Base-by-base conservation (phyloP, 92 coral and sea anemone species). In the Umimayanthus kanabou region DNA sequence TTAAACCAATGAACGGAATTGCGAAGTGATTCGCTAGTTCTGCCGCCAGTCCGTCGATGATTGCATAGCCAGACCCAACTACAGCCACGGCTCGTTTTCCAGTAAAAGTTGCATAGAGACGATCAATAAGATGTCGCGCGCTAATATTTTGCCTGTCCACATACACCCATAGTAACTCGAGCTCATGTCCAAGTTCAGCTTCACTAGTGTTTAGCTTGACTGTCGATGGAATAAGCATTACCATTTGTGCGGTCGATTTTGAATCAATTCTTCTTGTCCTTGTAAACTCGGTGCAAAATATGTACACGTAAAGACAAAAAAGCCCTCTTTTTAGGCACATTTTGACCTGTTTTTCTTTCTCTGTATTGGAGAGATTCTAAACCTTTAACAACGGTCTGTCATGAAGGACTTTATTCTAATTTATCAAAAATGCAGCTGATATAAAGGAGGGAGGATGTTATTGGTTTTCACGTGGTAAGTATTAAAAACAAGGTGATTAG, bases 1-100 rank as follows among this genome's bases (percentile, higher is more conserved):
- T 84, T 26, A 85, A 26, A 8, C 90, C 90, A 75, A 92, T 89
- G 61, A 84, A 92, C 7, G 94, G 92, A 15, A 89, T 82, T 9
- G 88, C 79, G 30, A 92, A 75, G 37, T 69, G 77, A 43, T 77
- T 65, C 15, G 92, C 87, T 2, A 89, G 39, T 28, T 79, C 69
- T 53, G 88, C 75, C 7, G 90, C 94, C 40, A 92, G 22, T 66
- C 92, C 92, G 39, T 89, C 91, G 39, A 77, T 65, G 20, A 86
- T 13, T 2, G 92, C 84, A 39, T n/a, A 39, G 23, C 85, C 89
- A 73, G 94, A 91, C n/a, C 94, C 94, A 6, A 86, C 61, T 15
- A 92, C 65, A 0, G 92, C 86, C 15, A 86, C 90, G 30, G 67
- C 69, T 43, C 74, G 74, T 20, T 82, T 77, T 15, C 28, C 61